Evolutionary conservation across 1,140 invertebrate species (phyloP).

Genomic region (Kradibia gibbosae): DNA sequence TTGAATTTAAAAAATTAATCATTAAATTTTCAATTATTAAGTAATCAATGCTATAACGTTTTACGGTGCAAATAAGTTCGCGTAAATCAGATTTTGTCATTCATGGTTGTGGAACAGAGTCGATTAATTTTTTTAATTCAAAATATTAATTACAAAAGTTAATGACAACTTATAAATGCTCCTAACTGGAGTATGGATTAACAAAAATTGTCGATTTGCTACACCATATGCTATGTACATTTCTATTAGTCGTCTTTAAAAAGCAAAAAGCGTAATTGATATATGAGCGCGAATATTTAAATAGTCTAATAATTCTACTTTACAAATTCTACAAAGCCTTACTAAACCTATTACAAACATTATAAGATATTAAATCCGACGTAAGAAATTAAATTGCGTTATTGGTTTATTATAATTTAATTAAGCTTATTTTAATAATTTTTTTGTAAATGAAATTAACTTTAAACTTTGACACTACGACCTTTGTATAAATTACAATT

Average conservation of each 20-base stretch:
- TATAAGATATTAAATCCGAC: background rate
- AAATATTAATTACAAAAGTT: background rate
- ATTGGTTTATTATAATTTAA: background rate
- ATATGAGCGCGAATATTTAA: constrained; percentile 53
- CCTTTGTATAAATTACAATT: background rate
- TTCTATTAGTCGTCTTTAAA: constrained; percentile 64
- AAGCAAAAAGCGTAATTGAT: constrained; percentile 61
- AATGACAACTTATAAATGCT: constrained; percentile 28
- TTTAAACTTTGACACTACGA: background rate
- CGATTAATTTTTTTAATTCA: background rate
- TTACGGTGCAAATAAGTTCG: background rate
- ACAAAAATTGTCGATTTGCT: constrained; percentile 44
- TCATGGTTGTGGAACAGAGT: background rate
- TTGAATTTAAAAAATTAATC: background rate
- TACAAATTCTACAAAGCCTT: background rate
- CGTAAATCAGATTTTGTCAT: background rate
- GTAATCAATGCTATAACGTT: too few species aligned
- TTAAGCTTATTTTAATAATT: constrained; percentile 2
- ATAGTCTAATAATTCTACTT: constrained; percentile 11
- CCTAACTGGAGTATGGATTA: constrained; percentile 42
- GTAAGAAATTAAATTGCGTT: background rate
- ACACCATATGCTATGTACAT: constrained; percentile 30
- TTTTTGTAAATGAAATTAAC: background rate
- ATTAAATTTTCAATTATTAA: background rate
- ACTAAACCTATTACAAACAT: constrained; percentile 1